Evolutionary conservation across 1,140 invertebrate genomes (phyloP).

Genomic region (Zaprionus africanus): DNA sequence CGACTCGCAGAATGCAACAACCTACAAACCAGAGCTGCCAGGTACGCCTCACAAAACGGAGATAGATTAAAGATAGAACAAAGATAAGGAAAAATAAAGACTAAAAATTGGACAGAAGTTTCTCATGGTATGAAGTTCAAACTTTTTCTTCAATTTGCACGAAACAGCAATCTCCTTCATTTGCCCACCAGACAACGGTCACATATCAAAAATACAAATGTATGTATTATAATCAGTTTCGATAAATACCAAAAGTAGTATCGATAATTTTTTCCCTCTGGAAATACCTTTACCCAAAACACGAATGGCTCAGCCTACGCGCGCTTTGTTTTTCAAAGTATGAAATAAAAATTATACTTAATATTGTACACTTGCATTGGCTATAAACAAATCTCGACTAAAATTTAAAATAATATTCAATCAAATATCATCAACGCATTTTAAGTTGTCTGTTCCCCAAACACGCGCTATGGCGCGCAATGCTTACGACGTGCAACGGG

Average conservation of each 20-base stretch:
- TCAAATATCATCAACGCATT: neutral
- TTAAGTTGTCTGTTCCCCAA: neutral
- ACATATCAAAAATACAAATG: no score
- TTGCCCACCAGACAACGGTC: no score
- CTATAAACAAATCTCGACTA: neutral
- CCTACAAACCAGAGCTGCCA: no score
- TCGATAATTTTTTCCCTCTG: neutral
- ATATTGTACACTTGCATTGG: neutral
- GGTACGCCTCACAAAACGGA: no score
- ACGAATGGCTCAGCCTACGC: neutral
- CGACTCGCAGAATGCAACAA: no score
- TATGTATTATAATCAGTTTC: no score
- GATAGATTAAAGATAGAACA: no score
- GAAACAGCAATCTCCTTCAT: neutral
- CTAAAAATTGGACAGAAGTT: no score
- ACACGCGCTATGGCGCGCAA: conserved; percentile 51
- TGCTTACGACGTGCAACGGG: conserved; percentile 69
- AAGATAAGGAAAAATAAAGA: no score
- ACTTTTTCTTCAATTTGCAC: no score
- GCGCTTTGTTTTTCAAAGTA: neutral
- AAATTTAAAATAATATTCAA: neutral
- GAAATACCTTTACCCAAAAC: neutral
- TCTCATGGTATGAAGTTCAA: no score
- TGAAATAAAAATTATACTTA: neutral
- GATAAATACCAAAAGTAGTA: no score